Evolutionary conservation across 2,888 invertebrate species (phyloP).

Genomic region (Fabriciana adippe): DNA sequence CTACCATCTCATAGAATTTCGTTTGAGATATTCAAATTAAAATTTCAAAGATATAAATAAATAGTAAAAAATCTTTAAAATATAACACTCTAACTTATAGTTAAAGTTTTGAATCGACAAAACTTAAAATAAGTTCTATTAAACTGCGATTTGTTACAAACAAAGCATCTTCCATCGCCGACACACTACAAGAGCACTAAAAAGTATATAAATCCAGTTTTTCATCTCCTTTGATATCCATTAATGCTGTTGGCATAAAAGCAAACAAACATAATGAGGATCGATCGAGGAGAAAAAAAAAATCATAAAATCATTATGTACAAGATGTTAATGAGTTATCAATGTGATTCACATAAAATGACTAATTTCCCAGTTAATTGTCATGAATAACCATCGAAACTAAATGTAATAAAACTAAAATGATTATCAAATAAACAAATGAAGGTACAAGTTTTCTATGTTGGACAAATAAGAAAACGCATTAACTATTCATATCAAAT

Average conservation of each 20-base stretch:
- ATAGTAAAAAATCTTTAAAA: conserved; percentile 68
- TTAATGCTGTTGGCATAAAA: conserved; percentile 69
- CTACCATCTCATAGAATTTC: conserved; percentile 51
- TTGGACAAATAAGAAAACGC: conserved; percentile 71
- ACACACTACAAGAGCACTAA: conserved; percentile 40
- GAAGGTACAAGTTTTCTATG: conserved; percentile 78
- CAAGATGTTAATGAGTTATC: conserved; percentile 51
- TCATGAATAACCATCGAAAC: conserved; percentile 79
- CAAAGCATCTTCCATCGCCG: conserved; percentile 48
- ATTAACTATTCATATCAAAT: conserved; percentile 77
- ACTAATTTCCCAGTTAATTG: conserved; percentile 60
- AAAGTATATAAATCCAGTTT: conserved; percentile 46
- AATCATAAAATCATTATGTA: conserved; percentile 59
- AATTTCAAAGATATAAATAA: conserved; percentile 69
- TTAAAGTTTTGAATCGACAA: conserved; percentile 81
- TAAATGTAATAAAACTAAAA: conserved; percentile 71
- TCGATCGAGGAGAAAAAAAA: conserved; percentile 63
- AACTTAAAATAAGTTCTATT: conserved; percentile 80
- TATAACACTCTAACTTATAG: conserved; percentile 80
- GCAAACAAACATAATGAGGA: conserved; percentile 76
- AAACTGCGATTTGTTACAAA: conserved; percentile 57
- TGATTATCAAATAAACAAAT: conserved; percentile 69
- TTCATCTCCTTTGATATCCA: conserved; percentile 59
- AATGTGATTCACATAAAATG: conserved; percentile 50
- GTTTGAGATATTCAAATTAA: conserved; percentile 67